Percentiles rank a stretch among this genome's conserved stretches.
phyloP scores from a whole-genome alignment of 2,888 invertebrate species.

The Lasioglossum malachurum region DNA sequence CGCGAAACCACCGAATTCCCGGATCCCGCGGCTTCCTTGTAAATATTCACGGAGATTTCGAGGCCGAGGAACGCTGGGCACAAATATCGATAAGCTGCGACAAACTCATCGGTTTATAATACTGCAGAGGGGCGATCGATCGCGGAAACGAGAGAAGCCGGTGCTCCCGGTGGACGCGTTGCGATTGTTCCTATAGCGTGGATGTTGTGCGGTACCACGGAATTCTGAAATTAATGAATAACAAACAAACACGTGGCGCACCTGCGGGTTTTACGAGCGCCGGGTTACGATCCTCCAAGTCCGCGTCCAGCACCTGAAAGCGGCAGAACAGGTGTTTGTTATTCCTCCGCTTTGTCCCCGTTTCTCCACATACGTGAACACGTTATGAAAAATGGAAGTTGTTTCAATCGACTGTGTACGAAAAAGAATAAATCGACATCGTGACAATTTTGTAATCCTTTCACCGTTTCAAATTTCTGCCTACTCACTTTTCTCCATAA shows the following conservation, averaged over 20 bases:
- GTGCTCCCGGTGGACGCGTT: neutral
- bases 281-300: neutral
- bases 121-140: neutral
- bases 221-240: slow-evolving; percentile 2
- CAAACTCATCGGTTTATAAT: neutral
- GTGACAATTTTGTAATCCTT: neutral
- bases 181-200: neutral
- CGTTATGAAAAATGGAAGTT: neutral
- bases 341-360: neutral
- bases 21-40: neutral
- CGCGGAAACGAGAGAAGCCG: neutral
- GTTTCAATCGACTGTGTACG: too few species aligned
- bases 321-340: neutral
- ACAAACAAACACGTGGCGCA: neutral
- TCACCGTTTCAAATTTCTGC: too few species aligned
- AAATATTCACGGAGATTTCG: neutral
- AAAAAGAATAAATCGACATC: neutral
- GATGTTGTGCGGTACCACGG: neutral
- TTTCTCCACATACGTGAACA: neutral
- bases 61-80: neutral
- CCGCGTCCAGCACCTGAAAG: neutral
- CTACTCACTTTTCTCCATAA: neutral
- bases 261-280: neutral
- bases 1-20: neutral
- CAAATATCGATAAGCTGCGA: neutral